Evolutionary conservation across 2,797 vertebrate species (phyloP), one percentile per base, ranked within the genome.

Genomic region (Smutsia gigantea): DNA sequence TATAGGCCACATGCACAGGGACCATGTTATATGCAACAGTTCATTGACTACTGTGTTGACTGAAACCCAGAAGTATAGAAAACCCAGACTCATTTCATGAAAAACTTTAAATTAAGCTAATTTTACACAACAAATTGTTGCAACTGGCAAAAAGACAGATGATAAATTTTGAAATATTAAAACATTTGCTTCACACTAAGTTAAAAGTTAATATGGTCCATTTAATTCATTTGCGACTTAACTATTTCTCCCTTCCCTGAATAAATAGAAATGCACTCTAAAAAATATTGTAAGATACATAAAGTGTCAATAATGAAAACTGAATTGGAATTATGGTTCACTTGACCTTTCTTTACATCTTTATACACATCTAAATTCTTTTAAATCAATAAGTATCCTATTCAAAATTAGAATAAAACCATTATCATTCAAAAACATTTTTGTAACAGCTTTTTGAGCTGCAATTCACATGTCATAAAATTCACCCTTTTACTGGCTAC

Each of bases 351-450:
- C 34, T 39, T 72, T 59, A 57, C 15, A 71, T 37, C 42, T 89
- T 86, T 87, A 79, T 12, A 93, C 17, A 82, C 29, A 6, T 57
- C 34, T 83, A 37, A 86, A 69, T 10, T n/a, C 42, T 87, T 77
- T 83, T 63, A 34, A 88, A 79, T 59, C 39, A 91, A 37, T 64
- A 81, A 87, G 13, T 72, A 85, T 78, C 29, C n/a, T 87, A 85
- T 71, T 29, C 61, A 82, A 46, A 77, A 79, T 59, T 55, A 93
- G 37, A 95, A 94, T 75, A 84, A 84, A 92, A 46, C 8, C 5
- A 57, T 63, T 87, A 87, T 87, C 34, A 78, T 85, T 72, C 34
- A 92, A 87, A 90, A 95, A 68, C 8, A 87, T 34, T 88, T 81
- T 75, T 57, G 4, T 49, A 86, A 88, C 25, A 87, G 31, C 27